phyloP scores from a whole-genome alignment of 1,140 invertebrate genomes.

The Musca vetustissima region DNA sequence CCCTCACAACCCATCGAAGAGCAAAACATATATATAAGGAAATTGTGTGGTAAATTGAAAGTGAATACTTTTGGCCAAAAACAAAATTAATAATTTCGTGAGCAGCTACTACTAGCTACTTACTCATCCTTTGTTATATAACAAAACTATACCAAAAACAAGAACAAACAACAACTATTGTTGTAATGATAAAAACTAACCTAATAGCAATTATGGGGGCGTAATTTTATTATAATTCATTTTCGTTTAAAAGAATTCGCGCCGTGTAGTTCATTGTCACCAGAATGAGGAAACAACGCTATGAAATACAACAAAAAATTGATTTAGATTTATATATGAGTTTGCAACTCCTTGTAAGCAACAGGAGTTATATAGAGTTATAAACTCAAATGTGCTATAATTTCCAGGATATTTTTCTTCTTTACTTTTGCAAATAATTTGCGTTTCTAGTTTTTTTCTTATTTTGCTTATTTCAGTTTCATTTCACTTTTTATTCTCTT shows the following conservation, averaged over 20 bases:
- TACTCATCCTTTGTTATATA: no score
- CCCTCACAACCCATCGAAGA: no score
- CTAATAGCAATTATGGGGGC: conserved; percentile 2
- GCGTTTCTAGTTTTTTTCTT: neutral
- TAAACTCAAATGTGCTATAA: neutral
- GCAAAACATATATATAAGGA: no score
- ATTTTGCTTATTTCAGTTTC: neutral
- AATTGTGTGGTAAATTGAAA: no score
- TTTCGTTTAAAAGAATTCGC: no score
- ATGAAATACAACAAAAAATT: neutral
- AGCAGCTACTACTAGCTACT: no score
- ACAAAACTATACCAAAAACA: no score
- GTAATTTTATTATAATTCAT: neutral
- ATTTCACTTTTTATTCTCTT: neutral
- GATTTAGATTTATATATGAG: neutral
- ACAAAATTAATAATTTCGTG: no score
- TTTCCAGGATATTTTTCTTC: neutral
- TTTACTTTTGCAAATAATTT: no score
- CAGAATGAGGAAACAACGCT: no score
- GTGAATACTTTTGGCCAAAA: no score
- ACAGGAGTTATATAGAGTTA: neutral
- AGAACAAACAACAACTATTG: neutral
- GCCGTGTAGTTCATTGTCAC: neutral
- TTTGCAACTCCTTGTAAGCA: neutral
- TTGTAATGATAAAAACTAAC: neutral